Evolutionary conservation across 2,113 vertebrate species (phyloP).

Genomic region (Aspiorhynchus laticeps): DNA sequence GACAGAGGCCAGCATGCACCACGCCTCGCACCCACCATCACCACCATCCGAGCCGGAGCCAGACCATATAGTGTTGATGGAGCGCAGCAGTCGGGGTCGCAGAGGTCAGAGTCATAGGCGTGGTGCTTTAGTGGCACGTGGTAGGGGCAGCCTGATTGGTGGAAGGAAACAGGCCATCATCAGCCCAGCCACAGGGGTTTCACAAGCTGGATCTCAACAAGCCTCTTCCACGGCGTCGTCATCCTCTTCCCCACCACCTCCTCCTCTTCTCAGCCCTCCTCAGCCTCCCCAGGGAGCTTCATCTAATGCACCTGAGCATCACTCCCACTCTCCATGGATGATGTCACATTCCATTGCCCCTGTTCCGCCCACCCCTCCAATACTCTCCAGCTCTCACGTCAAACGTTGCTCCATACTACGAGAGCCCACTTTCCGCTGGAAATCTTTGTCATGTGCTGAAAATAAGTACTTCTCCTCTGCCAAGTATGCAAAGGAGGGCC

Average conservation of each 20-base stretch:
- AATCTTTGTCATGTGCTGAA: constrained; percentile 86
- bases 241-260: constrained; percentile 91
- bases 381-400: constrained; percentile 83
- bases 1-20: constrained; percentile 73
- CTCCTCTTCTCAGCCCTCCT: constrained; percentile 85
- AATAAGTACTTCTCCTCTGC: constrained; percentile 97
- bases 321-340: constrained; percentile 90
- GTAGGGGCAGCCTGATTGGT: constrained; percentile 75
- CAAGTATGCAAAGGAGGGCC: constrained; percentile 99
- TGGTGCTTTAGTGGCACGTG: constrained; percentile 68
- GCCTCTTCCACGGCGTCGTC: constrained; percentile 83
- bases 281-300: constrained; percentile 78
- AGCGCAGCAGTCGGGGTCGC: constrained; percentile 77
- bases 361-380: constrained; percentile 81
- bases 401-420: constrained; percentile 93
- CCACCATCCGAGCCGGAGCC: constrained; percentile 81
- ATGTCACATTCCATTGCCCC: constrained; percentile 89
- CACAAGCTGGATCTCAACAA: constrained; percentile 77
- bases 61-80: constrained; percentile 66
- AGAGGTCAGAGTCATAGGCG: constrained; percentile 75
- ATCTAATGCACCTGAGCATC: constrained; percentile 77
- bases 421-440: constrained; percentile 96
- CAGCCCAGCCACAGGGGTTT: constrained; percentile 77
- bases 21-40: constrained; percentile 76
- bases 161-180: constrained; percentile 82